Percentiles rank a stretch among this genome's conserved stretches.
Conservation (phyloP, 2,888 invertebrate species). For the Acanthosoma haemorrhoidale region DNA sequence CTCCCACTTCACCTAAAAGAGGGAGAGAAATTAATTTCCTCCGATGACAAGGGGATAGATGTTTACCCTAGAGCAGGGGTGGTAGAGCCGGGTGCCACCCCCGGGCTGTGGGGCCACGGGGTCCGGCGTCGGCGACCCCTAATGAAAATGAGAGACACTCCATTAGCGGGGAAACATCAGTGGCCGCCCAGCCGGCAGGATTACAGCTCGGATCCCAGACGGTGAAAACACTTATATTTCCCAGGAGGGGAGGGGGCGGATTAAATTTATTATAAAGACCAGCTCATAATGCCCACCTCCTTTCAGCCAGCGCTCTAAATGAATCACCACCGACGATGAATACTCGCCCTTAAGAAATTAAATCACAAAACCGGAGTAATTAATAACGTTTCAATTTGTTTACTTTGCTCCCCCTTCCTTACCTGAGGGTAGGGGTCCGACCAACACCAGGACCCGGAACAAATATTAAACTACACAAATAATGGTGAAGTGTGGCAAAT, state of each 20-base stretch:
- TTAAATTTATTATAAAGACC: constrained; percentile 2
- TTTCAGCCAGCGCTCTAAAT: no score
- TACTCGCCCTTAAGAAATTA: neutral
- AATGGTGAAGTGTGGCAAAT: no score
- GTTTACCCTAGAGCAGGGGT: no score
- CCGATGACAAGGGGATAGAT: no score
- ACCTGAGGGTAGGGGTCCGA: no score
- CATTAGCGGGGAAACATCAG: constrained; percentile 4
- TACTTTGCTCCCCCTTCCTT: neutral
- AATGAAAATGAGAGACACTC: constrained; percentile 12
- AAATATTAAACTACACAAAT: no score
- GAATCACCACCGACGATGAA: neutral
- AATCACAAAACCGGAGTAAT: neutral
- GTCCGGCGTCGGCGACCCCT: neutral
- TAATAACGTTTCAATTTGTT: neutral
- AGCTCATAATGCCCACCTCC: neutral
- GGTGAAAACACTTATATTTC: constrained; percentile 1
- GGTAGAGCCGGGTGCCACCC: no score
- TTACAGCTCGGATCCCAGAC: neutral
- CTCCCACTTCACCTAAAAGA: no score
- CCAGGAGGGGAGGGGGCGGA: neutral
- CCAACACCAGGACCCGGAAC: no score
- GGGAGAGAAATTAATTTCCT: neutral
- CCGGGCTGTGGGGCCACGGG: no score
- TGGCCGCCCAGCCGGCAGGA: no score